Evolutionary conservation across 92 coral and sea anemone genomes (phyloP).

Genomic region (Heteractis magnifica): DNA sequence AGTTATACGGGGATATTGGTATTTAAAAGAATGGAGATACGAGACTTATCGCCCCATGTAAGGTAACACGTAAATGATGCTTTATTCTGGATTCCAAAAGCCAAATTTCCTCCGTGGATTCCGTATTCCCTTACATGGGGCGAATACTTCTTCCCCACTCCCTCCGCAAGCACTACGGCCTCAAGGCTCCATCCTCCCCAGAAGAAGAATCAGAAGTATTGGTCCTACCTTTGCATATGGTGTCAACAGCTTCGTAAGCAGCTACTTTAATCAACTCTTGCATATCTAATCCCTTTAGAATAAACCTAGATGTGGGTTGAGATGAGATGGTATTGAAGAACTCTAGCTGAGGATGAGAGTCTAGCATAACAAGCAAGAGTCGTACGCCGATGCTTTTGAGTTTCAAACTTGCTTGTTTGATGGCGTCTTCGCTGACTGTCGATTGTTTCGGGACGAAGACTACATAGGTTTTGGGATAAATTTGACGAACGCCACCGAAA

Average conservation of each 20-base stretch:
- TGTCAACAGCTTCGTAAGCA: constrained; percentile 41
- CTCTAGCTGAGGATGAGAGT: neutral
- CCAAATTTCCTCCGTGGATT: too few relatives aligned
- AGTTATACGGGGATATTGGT: too few relatives aligned
- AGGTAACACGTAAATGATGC: too few relatives aligned
- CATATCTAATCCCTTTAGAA: constrained; percentile 31
- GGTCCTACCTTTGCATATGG: constrained; percentile 42
- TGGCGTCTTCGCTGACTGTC: constrained; percentile 33
- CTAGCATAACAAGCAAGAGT: constrained; percentile 52
- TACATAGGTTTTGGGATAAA: constrained; percentile 67
- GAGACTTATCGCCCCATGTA: too few relatives aligned
- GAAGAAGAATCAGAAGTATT: neutral
- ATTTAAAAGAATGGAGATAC: too few relatives aligned
- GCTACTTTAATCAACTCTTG: constrained; percentile 26
- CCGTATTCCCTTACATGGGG: too few relatives aligned
- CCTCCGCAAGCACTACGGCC: too few relatives aligned
- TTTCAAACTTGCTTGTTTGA: constrained; percentile 43
- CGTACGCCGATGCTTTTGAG: constrained; percentile 81
- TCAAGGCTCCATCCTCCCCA: neutral
- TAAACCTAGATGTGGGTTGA: constrained; percentile 22
- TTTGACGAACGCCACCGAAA: constrained; percentile 85
- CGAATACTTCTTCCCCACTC: too few relatives aligned
- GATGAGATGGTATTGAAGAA: constrained; percentile 17
- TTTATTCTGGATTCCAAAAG: too few relatives aligned
- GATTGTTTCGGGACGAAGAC: constrained; percentile 66